Evolutionary conservation across 2,113 vertebrate species (phyloP).

Genomic region (Columba janthina): DNA sequence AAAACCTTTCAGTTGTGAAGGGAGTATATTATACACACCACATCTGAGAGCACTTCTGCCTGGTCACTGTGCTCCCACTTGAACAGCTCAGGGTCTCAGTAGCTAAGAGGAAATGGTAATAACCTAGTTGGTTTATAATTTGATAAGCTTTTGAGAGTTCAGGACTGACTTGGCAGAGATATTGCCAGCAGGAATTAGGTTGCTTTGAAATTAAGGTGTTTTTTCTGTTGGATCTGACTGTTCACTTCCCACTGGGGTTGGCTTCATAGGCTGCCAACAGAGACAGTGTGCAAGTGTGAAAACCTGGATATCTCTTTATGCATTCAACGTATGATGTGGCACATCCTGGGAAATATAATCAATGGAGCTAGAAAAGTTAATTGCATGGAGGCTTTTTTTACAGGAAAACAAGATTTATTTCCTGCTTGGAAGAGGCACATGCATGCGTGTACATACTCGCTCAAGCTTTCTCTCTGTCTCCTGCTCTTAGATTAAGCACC

Average conservation of each 20-base stretch:
- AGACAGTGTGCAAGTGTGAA: neutral
- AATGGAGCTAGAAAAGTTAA: neutral
- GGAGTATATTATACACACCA: neutral
- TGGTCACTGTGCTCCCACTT: neutral
- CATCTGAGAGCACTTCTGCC: neutral
- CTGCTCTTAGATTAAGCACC: neutral
- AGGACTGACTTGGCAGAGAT: neutral
- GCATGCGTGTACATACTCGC: neutral
- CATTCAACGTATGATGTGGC: neutral
- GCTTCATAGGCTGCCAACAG: neutral
- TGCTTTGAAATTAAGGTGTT: neutral
- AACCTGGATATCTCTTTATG: neutral
- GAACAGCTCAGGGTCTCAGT: neutral
- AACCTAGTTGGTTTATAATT: neutral
- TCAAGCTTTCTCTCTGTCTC: neutral
- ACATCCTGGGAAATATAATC: neutral
- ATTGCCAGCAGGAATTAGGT: neutral
- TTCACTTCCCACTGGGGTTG: neutral
- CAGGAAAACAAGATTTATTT: neutral
- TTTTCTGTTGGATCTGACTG: neutral
- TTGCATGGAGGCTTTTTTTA: neutral
- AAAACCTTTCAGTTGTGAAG: neutral
- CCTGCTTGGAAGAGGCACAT: neutral
- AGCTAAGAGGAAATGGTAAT: neutral
- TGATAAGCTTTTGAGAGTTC: neutral